These are phyloP conservation scores for Spermophilus dauricus DNA, from an alignment of 2,113 vertebrate species.

Conservation along the genomic window DNA sequence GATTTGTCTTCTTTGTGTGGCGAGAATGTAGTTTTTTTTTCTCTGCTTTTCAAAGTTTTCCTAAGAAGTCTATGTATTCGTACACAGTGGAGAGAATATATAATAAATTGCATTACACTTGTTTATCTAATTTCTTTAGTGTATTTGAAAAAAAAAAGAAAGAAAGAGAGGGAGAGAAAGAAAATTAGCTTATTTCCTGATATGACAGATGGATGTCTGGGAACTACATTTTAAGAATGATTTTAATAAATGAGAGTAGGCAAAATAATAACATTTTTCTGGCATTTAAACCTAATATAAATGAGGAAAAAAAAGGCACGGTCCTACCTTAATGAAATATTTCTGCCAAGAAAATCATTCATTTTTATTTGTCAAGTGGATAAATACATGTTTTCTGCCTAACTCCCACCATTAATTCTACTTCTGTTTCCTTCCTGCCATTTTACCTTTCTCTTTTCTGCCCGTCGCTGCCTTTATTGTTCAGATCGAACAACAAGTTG, in stretches of 20 bases:
- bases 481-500: constrained; percentile 31
- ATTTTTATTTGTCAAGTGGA: constrained; percentile 72
- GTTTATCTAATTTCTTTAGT: constrained; percentile 65
- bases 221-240: constrained; percentile 73
- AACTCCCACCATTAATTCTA: constrained; percentile 24
- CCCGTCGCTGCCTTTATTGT: neutral
- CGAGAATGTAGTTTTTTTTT: neutral
- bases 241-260: constrained; percentile 81
- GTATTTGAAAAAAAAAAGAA: neutral
- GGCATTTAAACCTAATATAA: constrained; percentile 77
- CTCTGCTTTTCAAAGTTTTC: constrained; percentile 49
- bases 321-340: constrained; percentile 80
- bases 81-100: constrained; percentile 38
- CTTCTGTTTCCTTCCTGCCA: neutral
- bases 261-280: constrained; percentile 84
- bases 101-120: constrained; percentile 53
- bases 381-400: constrained; percentile 64
- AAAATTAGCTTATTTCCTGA: constrained; percentile 78
- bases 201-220: constrained; percentile 82
- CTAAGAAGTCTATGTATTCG: constrained; percentile 27
- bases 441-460: constrained; percentile 10
- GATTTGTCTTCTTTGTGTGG: neutral
- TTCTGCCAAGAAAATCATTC: constrained; percentile 78
- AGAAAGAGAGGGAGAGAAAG: constrained; percentile 52
- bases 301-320: constrained; percentile 74